A percentile compares a stretch with the other conserved stretches of the same genome.
Conservation (phyloP, 1,140 invertebrate genomes). For the Episyrphus balteatus region DNA sequence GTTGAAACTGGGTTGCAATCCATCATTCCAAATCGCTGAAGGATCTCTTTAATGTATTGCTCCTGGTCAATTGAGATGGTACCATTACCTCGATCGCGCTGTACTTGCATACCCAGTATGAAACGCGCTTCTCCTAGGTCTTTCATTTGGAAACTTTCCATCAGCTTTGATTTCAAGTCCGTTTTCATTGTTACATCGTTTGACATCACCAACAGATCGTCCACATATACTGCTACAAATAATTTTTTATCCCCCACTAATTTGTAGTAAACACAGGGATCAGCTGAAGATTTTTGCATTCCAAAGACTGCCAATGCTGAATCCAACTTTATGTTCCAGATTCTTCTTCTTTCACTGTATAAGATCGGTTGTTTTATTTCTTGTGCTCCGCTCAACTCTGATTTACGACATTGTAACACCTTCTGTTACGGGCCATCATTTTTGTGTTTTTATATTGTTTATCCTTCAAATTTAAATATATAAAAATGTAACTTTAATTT, state of each 20-base stretch:
- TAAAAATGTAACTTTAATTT: too few relatives aligned
- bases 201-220: slow-evolving; percentile 28
- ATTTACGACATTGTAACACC: too few relatives aligned
- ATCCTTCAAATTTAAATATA: too few relatives aligned
- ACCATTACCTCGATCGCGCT: slow-evolving; percentile 7
- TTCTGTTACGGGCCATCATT: too few relatives aligned
- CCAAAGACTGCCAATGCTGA: slow-evolving; percentile 6
- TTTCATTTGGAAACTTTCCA: slow-evolving; percentile 18
- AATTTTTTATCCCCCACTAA: slow-evolving; percentile 5
- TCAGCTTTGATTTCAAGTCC: slow-evolving; percentile 9
- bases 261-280: slow-evolving; percentile 22
- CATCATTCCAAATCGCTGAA: slow-evolving; percentile 23
- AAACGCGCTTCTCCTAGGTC: slow-evolving; percentile 7
- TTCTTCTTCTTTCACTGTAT: too few relatives aligned
- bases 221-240: slow-evolving; percentile 25
- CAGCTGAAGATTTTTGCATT: slow-evolving; percentile 13
- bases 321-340: slow-evolving; percentile 27
- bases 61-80: slow-evolving; percentile 7
- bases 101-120: slow-evolving; percentile 19
- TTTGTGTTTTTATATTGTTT: too few relatives aligned
- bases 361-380: too few relatives aligned
- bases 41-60: slow-evolving; percentile 9
- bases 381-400: too few relatives aligned
- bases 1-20: slow-evolving; percentile 16
- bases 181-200: slow-evolving; percentile 9